Conservation (phyloP, 1,140 invertebrate species). For the Steinernema khuongi region DNA sequence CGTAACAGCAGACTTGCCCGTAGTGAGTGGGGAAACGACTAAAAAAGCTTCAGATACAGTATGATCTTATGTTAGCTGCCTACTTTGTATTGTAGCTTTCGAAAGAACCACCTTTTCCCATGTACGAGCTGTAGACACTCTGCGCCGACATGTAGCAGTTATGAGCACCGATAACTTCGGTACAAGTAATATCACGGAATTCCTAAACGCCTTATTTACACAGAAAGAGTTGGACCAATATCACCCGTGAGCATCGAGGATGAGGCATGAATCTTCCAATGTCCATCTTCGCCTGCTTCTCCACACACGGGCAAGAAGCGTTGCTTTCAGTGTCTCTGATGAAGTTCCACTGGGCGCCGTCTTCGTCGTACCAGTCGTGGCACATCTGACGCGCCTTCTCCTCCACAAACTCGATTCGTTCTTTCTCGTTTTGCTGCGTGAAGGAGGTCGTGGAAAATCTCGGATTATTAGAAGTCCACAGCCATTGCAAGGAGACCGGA, state of each 20-base stretch:
- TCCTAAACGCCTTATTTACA: slow-evolving; percentile 20
- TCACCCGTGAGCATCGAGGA: slow-evolving; percentile 55
- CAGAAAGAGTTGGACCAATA: neutral
- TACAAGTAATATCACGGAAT: slow-evolving; percentile 58
- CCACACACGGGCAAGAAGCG: slow-evolving; percentile 57
- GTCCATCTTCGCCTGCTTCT: slow-evolving; percentile 52
- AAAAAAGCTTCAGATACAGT: slow-evolving; percentile 12
- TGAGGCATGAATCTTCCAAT: slow-evolving; percentile 59
- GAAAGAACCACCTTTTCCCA: slow-evolving; percentile 41
- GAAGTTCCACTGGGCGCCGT: slow-evolving; percentile 56
- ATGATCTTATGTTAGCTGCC: neutral
- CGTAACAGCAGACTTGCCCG: slow-evolving; percentile 58
- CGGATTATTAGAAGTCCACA: slow-evolving; percentile 56
- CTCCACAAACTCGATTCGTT: slow-evolving; percentile 43
- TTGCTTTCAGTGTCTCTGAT: slow-evolving; percentile 57
- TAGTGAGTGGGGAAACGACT: slow-evolving; percentile 58
- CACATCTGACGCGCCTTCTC: slow-evolving; percentile 57
- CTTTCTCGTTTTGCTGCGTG: slow-evolving; percentile 42
- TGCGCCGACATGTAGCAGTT: slow-evolving; percentile 57
- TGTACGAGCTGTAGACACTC: slow-evolving; percentile 54
- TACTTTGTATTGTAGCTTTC: slow-evolving; percentile 33
- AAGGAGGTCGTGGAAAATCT: slow-evolving; percentile 47
- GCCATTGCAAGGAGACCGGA: slow-evolving; percentile 57
- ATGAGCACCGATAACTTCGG: slow-evolving; percentile 53
- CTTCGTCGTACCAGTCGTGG: slow-evolving; percentile 59